Conservation (phyloP, 2,113 vertebrate species). For the Bufo bufo region DNA sequence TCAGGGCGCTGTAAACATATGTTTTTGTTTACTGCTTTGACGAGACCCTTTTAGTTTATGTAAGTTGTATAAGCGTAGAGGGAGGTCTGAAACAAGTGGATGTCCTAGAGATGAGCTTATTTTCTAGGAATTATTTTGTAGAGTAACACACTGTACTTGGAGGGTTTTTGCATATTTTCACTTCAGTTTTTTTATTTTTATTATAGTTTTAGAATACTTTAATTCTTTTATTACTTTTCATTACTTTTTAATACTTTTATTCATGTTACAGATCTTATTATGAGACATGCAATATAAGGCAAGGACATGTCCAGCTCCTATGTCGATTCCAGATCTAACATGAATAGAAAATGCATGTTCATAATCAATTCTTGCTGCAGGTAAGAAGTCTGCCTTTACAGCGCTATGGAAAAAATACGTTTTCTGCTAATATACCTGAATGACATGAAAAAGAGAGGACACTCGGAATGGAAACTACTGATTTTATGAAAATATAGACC, state of each 20-base stretch:
- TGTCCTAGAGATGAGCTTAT: background rate
- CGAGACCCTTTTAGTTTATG: background rate
- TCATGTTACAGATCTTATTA: background rate
- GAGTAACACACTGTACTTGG: too few species aligned
- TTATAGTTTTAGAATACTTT: background rate
- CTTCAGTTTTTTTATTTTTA: background rate
- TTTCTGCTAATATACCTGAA: slow-evolving; percentile 13
- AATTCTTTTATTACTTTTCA: too few species aligned
- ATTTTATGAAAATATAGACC: background rate
- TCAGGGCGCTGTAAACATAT: background rate
- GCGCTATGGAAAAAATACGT: background rate
- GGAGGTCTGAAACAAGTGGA: background rate
- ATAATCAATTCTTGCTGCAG: background rate
- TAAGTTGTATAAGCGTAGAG: background rate
- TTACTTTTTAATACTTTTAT: too few species aligned
- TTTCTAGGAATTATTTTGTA: background rate
- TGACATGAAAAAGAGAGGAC: background rate
- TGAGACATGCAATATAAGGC: background rate
- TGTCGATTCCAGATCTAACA: background rate
- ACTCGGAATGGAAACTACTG: background rate
- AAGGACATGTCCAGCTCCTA: background rate
- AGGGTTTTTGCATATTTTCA: background rate
- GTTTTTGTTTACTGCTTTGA: background rate
- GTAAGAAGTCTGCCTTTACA: background rate
- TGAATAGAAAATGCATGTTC: background rate